Evolutionary conservation across 2,797 vertebrate genomes (phyloP).

Genomic region (Poecilia wingei): DNA sequence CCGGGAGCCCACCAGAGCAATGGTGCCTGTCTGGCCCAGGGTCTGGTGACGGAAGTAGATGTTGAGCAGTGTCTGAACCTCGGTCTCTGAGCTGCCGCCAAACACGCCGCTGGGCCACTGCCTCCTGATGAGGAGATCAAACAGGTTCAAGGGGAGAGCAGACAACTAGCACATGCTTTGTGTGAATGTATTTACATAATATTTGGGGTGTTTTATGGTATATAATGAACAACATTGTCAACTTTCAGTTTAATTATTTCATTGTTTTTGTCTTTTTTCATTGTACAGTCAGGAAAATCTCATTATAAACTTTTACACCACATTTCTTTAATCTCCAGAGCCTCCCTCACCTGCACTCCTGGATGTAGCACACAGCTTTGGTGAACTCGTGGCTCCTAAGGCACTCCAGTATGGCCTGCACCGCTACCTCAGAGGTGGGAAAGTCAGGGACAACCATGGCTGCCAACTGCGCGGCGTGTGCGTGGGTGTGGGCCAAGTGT

Average conservation of each 20-base stretch:
- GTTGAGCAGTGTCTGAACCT: constrained; percentile 97
- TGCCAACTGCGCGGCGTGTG: constrained; percentile 67
- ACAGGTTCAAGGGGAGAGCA: not conserved
- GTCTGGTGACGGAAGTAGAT: constrained; percentile 98
- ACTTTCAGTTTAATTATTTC: not conserved
- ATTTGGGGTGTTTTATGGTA: not conserved
- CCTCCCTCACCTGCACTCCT: constrained; percentile 90
- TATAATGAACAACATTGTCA: not conserved
- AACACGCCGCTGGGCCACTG: constrained; percentile 96
- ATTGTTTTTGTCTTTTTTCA: not conserved
- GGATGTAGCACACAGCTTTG: constrained; percentile 91
- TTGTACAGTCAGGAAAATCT: not conserved
- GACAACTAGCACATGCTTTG: not conserved
- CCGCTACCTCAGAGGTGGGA: constrained; percentile 90
- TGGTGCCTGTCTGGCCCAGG: constrained; percentile 96
- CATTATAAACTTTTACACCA: not conserved
- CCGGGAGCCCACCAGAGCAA: constrained; percentile 94
- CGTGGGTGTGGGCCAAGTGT: constrained; percentile 78
- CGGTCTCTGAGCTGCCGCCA: constrained; percentile 92
- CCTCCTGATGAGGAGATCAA: constrained; percentile 76
- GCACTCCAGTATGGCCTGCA: constrained; percentile 96
- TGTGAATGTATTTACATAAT: not conserved
- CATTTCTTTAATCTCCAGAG: not conserved
- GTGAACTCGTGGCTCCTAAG: constrained; percentile 93
- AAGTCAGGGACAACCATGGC: constrained; percentile 85